phyloP scores from a whole-genome alignment of 2,888 invertebrate genomes.

The Zaprionus lineosus region DNA sequence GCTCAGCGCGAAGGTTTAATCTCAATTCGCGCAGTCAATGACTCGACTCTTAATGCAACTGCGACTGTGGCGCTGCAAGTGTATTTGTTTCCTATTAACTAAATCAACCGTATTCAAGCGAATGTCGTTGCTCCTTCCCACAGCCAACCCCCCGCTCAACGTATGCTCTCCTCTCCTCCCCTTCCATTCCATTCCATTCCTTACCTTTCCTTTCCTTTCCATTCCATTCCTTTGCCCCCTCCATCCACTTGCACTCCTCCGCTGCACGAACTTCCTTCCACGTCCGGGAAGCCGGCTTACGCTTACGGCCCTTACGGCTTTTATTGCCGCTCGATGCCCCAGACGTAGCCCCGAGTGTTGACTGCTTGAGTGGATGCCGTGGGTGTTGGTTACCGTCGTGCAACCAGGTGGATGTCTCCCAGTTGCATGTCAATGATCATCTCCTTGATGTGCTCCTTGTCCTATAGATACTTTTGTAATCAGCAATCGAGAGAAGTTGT shows the following conservation, averaged over 20 bases:
- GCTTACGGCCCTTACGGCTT: conserved; percentile 49
- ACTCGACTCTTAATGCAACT: conserved; percentile 28
- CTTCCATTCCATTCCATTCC: too few species aligned
- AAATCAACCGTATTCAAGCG: conserved; percentile 66
- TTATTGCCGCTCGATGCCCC: conserved; percentile 41
- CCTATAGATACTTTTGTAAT: conserved; percentile 55
- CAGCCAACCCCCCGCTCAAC: too few species aligned
- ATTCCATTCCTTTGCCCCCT: conserved; percentile 13
- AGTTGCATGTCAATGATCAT: conserved; percentile 56
- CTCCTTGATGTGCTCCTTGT: conserved; percentile 43
- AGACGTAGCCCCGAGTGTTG: conserved; percentile 52
- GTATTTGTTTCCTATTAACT: conserved; percentile 67
- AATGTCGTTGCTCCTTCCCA: conserved; percentile 16
- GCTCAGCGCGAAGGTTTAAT: conserved; percentile 15
- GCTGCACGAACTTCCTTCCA: too few species aligned
- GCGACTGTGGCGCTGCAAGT: conserved; percentile 22
- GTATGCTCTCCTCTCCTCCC: too few species aligned
- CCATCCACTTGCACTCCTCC: too few species aligned
- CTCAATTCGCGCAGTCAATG: conserved; percentile 43
- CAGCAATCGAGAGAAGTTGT: conserved; percentile 56
- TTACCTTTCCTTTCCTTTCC: too few species aligned
- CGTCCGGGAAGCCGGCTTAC: conserved; percentile 60
- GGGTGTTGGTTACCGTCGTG: conserved; percentile 13
- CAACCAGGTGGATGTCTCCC: conserved; percentile 47
- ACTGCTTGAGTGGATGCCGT: conserved; percentile 53